Evolutionary conservation across 2,113 vertebrate species (phyloP), one percentile per base, ranked within the genome.

Genomic region (Pedionomus torquatus): DNA sequence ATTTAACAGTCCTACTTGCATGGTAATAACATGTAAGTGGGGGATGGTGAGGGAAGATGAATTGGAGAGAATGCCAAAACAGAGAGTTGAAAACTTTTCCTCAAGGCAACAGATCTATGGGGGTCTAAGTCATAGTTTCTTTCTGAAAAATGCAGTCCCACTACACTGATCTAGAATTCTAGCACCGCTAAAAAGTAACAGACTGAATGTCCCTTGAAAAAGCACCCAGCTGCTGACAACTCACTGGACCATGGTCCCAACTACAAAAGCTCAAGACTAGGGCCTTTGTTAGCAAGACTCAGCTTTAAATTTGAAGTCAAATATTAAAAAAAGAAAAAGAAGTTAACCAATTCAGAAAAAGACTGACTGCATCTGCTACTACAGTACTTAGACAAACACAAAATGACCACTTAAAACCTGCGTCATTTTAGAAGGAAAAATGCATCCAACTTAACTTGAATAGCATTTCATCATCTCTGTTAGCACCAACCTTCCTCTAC

Each of bases 101-200:
- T 93, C 93, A 77, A 87, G 92, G 92, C 95, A 95, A 88, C 43
- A 75, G 55, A 31, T 81, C 43, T 84, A 10, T 3, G 26, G 76
- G 63, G 31, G 35, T 78, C 57, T 87, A 78, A 84, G 14, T 57
- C 31, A 25, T 3, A 33, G 15, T 14, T 84, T 60, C 76, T 63
- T 60, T 33, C 89, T 60, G 16, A 81, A 70, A 94, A 82, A 81
- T 14, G 8, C 43, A 35, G 7, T 68, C 69, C 90, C 55, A 60
- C 64, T 70, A 14, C 1, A 1, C 71, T 68, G 37, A 69, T 71
- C 76, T 57, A 44, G 20, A 71, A 64, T 78, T 44, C 90, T 41
- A 69, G 30, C 30, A 51, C 30, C 79, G 41, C 82, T 83, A 44
- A 66, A 25, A 92, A 24, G 51, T 14, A 55, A 14, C 79, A 63